Evolutionary conservation across 2,797 vertebrate species (phyloP), one percentile per base, ranked within the genome.

Genomic region (Macroramphosus scolopax): DNA sequence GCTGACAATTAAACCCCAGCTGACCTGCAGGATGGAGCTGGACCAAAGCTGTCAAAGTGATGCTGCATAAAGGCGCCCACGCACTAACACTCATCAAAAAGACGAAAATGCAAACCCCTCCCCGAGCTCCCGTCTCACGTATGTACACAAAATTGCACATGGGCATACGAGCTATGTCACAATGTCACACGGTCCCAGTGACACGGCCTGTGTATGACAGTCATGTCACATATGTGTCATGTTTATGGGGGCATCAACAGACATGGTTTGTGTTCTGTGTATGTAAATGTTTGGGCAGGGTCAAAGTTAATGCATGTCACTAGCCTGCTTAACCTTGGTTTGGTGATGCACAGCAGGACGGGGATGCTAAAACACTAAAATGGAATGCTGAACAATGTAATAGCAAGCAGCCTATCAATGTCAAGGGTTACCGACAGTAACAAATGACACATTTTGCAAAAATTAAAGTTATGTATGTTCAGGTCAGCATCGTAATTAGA

Each of bases 1-100:
- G 77, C 58, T 62, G 74, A 80, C 88, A 88, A 89, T 89, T 90
- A 90, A 90, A 90, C 87, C 86, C 62, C 69, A 59, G 78, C 85
- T 88, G 88, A 91, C 88, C 89, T 61, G 50, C 54, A 20, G 69
- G 70, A 74, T 68, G 55, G 59, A 77, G 79, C 70, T 18, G 38
- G 75, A 72, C 72, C 39, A 32, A 54, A 3, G 53, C 63, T 72
- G 80, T 80, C 77, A 74, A 61, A 77, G 73, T 47, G 37, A 74
- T 56, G 76, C 64, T 65, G 63, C 72, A 72, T 50, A 50, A 62
- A 83, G 6, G 44, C 41, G 5, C 53, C 64, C 70, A 56, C 43
- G 4, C 67, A 50, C 48, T 67, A 51, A 50, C 37, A 34, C 57
- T 59, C 68, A 63, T 58, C 45, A 61, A 46, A 72, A 59, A 50